These are phyloP conservation scores for Tenthredo distinguenda DNA, from an alignment of 2,888 invertebrate genomes.

Conservation along the genomic window DNA sequence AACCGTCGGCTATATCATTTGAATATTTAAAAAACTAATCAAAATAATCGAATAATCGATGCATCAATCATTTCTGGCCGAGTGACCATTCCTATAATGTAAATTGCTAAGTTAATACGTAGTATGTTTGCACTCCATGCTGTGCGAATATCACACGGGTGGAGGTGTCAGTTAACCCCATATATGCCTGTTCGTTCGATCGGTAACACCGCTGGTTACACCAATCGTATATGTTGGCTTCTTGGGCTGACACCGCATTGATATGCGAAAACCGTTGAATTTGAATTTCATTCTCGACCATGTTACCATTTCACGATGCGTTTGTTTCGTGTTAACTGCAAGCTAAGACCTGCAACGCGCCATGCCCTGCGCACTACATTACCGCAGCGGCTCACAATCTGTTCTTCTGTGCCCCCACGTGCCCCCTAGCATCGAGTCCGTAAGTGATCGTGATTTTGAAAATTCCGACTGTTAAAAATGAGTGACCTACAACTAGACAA, in stretches of 20 bases:
- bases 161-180: neutral
- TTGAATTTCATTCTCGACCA: constrained; percentile 30
- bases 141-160: constrained; percentile 28
- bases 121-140: neutral
- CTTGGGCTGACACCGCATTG: constrained; percentile 18
- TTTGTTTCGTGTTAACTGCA: constrained; percentile 17
- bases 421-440: neutral
- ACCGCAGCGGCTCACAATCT: neutral
- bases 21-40: no score
- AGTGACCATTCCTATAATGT: no score
- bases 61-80: no score
- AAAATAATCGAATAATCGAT: no score
- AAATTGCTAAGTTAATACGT: neutral
- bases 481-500: constrained; percentile 1
- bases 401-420: neutral
- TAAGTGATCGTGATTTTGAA: neutral
- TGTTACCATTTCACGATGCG: neutral
- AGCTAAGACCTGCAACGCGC: neutral
- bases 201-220: constrained; percentile 23
- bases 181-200: neutral
- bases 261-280: constrained; percentile 37
- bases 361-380: neutral
- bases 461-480: neutral
- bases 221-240: constrained; percentile 4
- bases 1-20: neutral